Conservation (phyloP, 2,888 invertebrate species). For the Merodon equestris region DNA sequence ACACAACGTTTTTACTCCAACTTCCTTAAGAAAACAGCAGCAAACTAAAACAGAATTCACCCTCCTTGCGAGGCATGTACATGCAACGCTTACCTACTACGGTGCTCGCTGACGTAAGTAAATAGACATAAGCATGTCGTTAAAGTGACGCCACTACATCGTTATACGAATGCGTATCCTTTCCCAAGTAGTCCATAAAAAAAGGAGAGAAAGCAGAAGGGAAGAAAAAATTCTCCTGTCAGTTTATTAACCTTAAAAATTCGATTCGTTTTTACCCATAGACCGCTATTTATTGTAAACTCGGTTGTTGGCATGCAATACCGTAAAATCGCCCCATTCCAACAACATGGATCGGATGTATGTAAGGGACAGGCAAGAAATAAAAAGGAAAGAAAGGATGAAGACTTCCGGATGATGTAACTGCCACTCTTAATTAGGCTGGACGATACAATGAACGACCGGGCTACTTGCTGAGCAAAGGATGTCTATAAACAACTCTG, state of each 20-base stretch:
- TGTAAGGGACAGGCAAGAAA: not conserved
- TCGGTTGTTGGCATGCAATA: slow-evolving; percentile 25
- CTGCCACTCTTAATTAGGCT: slow-evolving; percentile 52
- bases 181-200: slow-evolving; percentile 2
- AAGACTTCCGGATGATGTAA: slow-evolving; percentile 51
- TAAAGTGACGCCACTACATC: slow-evolving; percentile 13
- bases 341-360: slow-evolving; percentile 16
- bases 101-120: too few species aligned
- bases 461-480: slow-evolving; percentile 18
- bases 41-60: too few species aligned
- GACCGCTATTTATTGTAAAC: slow-evolving; percentile 12
- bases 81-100: too few species aligned
- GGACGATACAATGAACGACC: slow-evolving; percentile 37
- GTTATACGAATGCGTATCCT: not conserved
- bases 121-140: not conserved
- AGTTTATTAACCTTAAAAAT: slow-evolving; percentile 45
- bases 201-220: not conserved
- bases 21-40: too few species aligned
- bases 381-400: slow-evolving; percentile 6
- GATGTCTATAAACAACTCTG: not conserved
- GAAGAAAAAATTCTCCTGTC: not conserved
- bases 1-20: too few species aligned
- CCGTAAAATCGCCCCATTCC: slow-evolving; percentile 22
- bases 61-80: too few species aligned
- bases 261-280: slow-evolving; percentile 30